Evolutionary conservation across 2,797 vertebrate genomes (phyloP), one percentile per base, ranked within the genome.

Genomic region (Oreonectes daqikongensis): DNA sequence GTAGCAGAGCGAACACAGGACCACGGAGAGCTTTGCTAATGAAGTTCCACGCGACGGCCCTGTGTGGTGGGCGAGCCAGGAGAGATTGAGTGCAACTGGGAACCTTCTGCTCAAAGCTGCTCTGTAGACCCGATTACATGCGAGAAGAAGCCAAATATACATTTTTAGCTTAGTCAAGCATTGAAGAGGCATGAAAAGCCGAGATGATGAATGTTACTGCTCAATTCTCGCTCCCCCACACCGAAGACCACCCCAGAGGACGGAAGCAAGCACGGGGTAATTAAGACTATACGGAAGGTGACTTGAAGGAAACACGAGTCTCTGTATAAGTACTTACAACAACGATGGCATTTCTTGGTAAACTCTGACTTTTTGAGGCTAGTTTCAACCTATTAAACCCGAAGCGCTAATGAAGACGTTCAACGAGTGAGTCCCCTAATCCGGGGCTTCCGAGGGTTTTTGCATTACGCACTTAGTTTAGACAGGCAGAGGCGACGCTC

Each of bases 401-500:
- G 11, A 52, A 68, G 71, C 9, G 35, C 60, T 50, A 26, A 46
- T 60, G 30, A 66, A 72, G 69, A 67, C 72, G 60, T 69, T 69
- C 65, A 38, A 61, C 22, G 32, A 48, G n/a, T n/a, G 18, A 15
- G 70, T 68, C 48, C 40, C 32, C 20, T 72, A 79, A 66, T 59
- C 53, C 53, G 55, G 53, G 26, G 53, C 44, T 71, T 40, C 22
- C 44, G 50, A 15, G 53, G 26, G 64, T 52, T 50, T 60, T 14
- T 67, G 52, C 44, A 61, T 61, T 79, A 68, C 61, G 46, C 28
- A 42, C 35, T 61, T 72, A 42, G 70, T 60, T 35, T 17, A 46
- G 77, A 79, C 77, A 68, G 77, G 44, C 77, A 4, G 24, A n/a
- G 44, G 53, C 3, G 55, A 42, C 42, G 32, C 69, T 50, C 50